Base-by-base conservation (phyloP, 2,797 vertebrate genomes). In the Xiphophorus birchmanni region DNA sequence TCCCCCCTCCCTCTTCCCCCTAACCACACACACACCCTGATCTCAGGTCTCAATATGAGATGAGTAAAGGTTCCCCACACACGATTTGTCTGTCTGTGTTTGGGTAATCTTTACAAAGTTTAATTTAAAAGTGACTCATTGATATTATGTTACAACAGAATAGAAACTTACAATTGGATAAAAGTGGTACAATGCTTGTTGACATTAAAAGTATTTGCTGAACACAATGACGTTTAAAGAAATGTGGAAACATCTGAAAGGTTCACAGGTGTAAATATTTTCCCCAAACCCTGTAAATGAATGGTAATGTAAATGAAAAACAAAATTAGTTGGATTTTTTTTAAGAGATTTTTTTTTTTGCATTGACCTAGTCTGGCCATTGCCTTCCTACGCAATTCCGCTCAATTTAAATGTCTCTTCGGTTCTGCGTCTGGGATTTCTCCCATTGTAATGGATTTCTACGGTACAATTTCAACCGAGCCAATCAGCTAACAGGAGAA, bases 1-100 rank as follows among this genome's bases (percentile, higher is more conserved):
- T 0, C 0, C 1, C n/a, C 86, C 84, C 50, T 3, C 18, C 50
- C 15, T 2, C 47, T 10, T 15, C 45, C 13, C 45, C 13, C 45
- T 37, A 45, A 21, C 8, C 50, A 9, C 18, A 21, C 50, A 52
- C 50, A 23, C 21, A 52, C 86, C 84, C 74, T 44, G 63, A 82
- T 73, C 60, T 9, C 76, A 67, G 79, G 83, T 65, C 76, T 79
- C 78, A 37, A 71, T 50, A 42, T 82, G 60, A n/a, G 37, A 50
- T 60, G 52, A 35, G 73, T 1, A 15, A 67, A 12, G 26, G 32
- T 35, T 44, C 23, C 11, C 13, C 21, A 15, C 11, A 17, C 69
- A n/a, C 40, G n/a, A 15, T 44, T 42, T 26, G 21, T 71, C 26
- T 44, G 13, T 26, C 37, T 69, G 5, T 35, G 13, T 63, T 63